Conservation (phyloP, 2,797 vertebrate genomes). For the Distichodus sexfasciatus region DNA sequence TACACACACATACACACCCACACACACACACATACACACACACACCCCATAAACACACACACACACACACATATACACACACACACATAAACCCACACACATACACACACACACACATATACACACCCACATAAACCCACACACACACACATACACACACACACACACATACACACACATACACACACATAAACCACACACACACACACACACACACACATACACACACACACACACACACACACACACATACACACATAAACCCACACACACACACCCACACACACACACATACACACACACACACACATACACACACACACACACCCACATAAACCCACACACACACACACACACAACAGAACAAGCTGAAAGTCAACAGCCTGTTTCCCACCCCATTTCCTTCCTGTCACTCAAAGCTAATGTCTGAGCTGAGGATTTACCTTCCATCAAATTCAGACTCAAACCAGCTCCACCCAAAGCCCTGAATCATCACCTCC, state of each 20-base stretch:
- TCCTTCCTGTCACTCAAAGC: constrained; percentile 64
- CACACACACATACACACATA: too few species aligned
- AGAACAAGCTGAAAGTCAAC: constrained; percentile 27
- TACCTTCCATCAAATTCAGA: constrained; percentile 67
- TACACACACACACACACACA: too few species aligned
- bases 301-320: not conserved
- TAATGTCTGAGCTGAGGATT: constrained; percentile 67
- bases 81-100: too few species aligned
- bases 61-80: too few species aligned
- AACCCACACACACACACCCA: too few species aligned
- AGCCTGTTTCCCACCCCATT: constrained; percentile 50
- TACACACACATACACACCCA: too few species aligned
- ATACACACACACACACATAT: too few species aligned
- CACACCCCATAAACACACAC: too few species aligned
- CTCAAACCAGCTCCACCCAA: constrained; percentile 55
- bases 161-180: not conserved
- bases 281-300: constrained; percentile 20
- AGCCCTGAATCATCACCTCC: constrained; percentile 58
- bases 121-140: too few species aligned
- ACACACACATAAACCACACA: too few species aligned
- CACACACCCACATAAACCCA: constrained; percentile 6
- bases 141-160: not conserved
- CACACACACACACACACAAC: constrained; percentile 5
- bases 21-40: too few species aligned
- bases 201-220: too few species aligned